Conservation (phyloP, 1,140 invertebrate genomes). For the Nebria ingens region DNA sequence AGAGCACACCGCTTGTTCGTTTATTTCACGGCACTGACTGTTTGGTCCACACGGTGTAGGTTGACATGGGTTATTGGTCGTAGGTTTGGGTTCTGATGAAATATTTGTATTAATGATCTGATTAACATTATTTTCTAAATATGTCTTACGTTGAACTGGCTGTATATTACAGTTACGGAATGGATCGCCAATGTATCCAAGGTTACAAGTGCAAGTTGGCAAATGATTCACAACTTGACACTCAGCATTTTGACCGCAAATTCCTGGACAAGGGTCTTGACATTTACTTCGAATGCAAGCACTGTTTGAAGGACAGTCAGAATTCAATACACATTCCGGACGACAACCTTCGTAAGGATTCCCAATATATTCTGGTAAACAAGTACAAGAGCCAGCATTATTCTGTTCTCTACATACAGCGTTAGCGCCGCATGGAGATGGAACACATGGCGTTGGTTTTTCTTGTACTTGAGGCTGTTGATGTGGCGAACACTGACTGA, state of each 20-base stretch:
- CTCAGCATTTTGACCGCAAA: conserved; percentile 66
- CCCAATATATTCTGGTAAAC: conserved; percentile 54
- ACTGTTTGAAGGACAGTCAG: conserved; percentile 64
- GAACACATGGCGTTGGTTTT: conserved; percentile 42
- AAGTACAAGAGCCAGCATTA: conserved; percentile 52
- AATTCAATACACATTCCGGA: conserved; percentile 65
- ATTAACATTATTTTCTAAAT: conserved; percentile 11
- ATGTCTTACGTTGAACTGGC: conserved; percentile 42
- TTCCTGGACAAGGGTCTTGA: conserved; percentile 68
- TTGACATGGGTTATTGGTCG: conserved; percentile 54
- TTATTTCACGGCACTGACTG: conserved; percentile 60
- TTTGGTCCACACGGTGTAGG: conserved; percentile 72
- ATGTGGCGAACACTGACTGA: conserved; percentile 46
- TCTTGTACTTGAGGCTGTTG: conserved; percentile 29
- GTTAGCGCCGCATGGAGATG: conserved; percentile 57
- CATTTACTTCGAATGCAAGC: conserved; percentile 75
- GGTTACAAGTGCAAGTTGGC: conserved; percentile 63
- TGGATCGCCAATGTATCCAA: conserved; percentile 67
- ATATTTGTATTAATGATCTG: conserved; percentile 11
- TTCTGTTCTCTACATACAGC: conserved; percentile 50
- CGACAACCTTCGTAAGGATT: conserved; percentile 63
- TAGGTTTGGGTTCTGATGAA: conserved; percentile 24
- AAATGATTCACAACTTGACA: conserved; percentile 71
- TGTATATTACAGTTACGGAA: conserved; percentile 61
- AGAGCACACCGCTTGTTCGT: conserved; percentile 63